Evolutionary conservation across 2,888 invertebrate species (phyloP).

Genomic region (Drosophila merina): DNA sequence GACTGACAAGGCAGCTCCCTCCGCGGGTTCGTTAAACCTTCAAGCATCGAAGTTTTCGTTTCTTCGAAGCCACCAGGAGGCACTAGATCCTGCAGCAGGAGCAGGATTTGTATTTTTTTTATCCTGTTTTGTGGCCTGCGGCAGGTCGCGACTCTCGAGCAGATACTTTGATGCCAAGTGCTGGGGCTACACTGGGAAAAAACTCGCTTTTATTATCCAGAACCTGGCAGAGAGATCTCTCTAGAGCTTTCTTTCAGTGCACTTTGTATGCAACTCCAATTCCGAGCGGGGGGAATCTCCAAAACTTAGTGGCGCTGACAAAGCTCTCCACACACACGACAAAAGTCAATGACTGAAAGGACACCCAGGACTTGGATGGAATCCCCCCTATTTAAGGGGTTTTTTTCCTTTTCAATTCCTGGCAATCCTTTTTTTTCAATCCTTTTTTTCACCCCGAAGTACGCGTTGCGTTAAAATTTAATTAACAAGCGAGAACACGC

Average conservation of each 20-base stretch:
- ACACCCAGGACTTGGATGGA: neutral
- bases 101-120: conserved; percentile 2
- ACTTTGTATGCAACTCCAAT: neutral
- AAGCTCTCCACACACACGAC: conserved; percentile 30
- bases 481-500: conserved; percentile 62
- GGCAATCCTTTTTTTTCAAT: too few species aligned
- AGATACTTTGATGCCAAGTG: conserved; percentile 61
- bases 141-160: conserved; percentile 56
- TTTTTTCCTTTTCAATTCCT: conserved; percentile 1
- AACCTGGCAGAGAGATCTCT: too few species aligned
- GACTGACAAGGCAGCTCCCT: conserved; percentile 24
- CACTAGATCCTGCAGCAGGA: conserved; percentile 10
- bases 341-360: conserved; percentile 31
- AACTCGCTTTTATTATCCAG: neutral
- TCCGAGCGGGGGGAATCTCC: conserved; percentile 43
- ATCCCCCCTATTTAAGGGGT: neutral
- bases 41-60: conserved; percentile 74
- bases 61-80: conserved; percentile 54
- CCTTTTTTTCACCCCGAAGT: conserved; percentile 44
- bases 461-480: conserved; percentile 68
- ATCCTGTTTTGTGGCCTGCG: conserved; percentile 29
- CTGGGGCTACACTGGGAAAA: neutral
- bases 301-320: conserved; percentile 54
- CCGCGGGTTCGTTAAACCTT: conserved; percentile 72
- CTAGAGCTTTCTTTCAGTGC: neutral